These are phyloP conservation scores for Labeo calbasu DNA, from an alignment of 2,797 vertebrate species.

Conservation along the genomic window DNA sequence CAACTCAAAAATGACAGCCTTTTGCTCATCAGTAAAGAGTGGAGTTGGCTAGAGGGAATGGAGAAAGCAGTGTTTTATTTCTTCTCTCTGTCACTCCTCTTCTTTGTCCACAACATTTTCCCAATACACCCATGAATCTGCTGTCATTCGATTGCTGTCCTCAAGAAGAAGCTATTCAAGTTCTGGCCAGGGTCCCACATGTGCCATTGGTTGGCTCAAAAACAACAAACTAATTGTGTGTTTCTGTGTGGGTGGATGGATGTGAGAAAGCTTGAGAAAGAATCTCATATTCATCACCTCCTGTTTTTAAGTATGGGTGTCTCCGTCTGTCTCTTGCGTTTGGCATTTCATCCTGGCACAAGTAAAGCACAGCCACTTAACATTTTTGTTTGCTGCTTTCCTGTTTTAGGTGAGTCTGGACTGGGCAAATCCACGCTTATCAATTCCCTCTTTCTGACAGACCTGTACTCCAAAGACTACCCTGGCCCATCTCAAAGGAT, in stretches of 20 bases:
- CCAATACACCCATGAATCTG: slow-evolving; percentile 59
- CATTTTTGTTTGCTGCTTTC: slow-evolving; percentile 38
- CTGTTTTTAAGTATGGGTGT: slow-evolving; percentile 36
- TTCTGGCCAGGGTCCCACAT: slow-evolving; percentile 34
- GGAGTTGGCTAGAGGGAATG: slow-evolving; percentile 25
- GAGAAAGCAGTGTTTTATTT: slow-evolving; percentile 66
- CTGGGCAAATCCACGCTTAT: slow-evolving; percentile 85
- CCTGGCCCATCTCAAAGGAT: slow-evolving; percentile 82
- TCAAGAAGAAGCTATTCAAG: neutral
- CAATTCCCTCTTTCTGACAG: slow-evolving; percentile 84
- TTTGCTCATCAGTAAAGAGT: slow-evolving; percentile 15
- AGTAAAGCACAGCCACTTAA: neutral
- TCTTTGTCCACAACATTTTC: slow-evolving; percentile 63
- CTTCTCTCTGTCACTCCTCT: neutral
- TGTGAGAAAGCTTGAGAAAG: slow-evolving; percentile 29
- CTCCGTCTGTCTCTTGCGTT: slow-evolving; percentile 13
- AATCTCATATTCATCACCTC: slow-evolving; percentile 31
- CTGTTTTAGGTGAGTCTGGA: slow-evolving; percentile 80
- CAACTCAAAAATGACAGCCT: slow-evolving; percentile 20
- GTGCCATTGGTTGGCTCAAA: slow-evolving; percentile 28
- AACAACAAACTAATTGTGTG: slow-evolving; percentile 34
- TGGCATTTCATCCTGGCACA: neutral
- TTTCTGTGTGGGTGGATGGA: slow-evolving; percentile 36
- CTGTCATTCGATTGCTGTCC: slow-evolving; percentile 48
- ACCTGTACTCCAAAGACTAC: slow-evolving; percentile 84